These are phyloP conservation scores for Mionectes olivaceus DNA, from an alignment of 2,797 vertebrate species.

Conservation along the genomic window DNA sequence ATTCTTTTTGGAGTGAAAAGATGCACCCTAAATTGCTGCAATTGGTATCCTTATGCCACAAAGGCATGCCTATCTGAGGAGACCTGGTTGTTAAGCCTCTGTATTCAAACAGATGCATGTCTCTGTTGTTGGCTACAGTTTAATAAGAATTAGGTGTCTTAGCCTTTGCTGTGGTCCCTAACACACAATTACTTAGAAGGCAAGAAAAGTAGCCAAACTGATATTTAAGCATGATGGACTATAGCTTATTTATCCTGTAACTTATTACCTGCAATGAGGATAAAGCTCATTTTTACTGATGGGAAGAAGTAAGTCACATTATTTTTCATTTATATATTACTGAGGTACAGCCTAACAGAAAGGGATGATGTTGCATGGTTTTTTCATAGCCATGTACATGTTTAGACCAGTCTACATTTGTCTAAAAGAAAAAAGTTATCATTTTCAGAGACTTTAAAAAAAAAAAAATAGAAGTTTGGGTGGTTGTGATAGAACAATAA, in stretches of 20 bases:
- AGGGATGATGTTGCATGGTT: neutral
- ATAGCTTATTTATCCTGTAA: neutral
- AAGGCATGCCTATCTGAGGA: neutral
- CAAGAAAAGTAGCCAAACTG: neutral
- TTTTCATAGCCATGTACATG: neutral
- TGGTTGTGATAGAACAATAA: neutral
- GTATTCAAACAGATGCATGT: neutral
- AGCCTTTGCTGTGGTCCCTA: neutral
- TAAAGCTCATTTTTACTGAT: neutral
- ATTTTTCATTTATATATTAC: neutral
- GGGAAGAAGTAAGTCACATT: neutral
- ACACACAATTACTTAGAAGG: neutral
- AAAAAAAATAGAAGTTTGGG: neutral
- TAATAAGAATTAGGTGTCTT: neutral
- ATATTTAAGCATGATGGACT: neutral
- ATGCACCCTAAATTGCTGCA: neutral
- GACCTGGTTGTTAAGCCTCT: neutral
- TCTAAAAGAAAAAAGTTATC: neutral
- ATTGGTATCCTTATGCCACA: neutral
- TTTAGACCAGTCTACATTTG: neutral
- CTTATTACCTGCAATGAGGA: neutral
- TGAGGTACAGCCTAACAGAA: neutral
- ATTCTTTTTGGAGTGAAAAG: neutral
- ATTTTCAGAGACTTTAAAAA: neutral
- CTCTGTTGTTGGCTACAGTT: neutral